These are phyloP conservation scores for Sebastes trivittatus DNA, from an alignment of 2,797 vertebrate genomes.

Conservation along the genomic window DNA sequence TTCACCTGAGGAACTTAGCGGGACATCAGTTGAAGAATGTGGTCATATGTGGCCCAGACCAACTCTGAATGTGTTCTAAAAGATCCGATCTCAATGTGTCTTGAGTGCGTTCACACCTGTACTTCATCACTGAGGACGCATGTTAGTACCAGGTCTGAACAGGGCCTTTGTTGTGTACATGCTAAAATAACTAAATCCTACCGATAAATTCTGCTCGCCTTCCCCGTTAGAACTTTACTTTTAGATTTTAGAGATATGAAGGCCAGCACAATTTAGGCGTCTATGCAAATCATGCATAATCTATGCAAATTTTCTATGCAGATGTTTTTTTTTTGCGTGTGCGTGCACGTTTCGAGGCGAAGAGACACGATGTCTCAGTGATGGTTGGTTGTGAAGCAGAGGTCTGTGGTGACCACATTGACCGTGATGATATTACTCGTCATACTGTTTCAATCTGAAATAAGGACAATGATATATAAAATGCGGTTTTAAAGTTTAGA, in stretches of 20 bases:
- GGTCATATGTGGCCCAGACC: too few species aligned
- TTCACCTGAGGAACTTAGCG: too few species aligned
- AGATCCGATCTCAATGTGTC: too few species aligned
- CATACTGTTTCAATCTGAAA: constrained; percentile 28
- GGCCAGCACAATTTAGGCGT: constrained; percentile 23
- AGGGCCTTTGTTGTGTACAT: constrained; percentile 26
- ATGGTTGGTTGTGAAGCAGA: constrained; percentile 2
- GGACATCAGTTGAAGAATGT: too few species aligned
- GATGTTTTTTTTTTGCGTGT: background rate
- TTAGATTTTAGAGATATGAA: background rate
- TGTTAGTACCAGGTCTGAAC: too few species aligned
- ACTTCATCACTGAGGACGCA: too few species aligned
- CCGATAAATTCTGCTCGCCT: constrained; percentile 24
- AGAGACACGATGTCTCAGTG: constrained; percentile 8
- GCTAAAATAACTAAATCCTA: constrained; percentile 17
- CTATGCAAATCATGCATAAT: constrained; percentile 34
- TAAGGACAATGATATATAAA: constrained; percentile 14
- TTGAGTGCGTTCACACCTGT: too few species aligned
- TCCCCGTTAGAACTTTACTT: constrained; percentile 17
- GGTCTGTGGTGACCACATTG: constrained; percentile 34
- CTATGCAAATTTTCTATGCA: constrained; percentile 53
- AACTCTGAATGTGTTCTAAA: too few species aligned
- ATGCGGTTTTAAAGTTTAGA: constrained; percentile 53
- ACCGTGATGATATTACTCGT: constrained; percentile 21
- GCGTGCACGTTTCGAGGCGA: constrained; percentile 5